These are phyloP conservation scores for Platichthys stellatus DNA, from an alignment of 2,113 vertebrate genomes.

Conservation along the genomic window DNA sequence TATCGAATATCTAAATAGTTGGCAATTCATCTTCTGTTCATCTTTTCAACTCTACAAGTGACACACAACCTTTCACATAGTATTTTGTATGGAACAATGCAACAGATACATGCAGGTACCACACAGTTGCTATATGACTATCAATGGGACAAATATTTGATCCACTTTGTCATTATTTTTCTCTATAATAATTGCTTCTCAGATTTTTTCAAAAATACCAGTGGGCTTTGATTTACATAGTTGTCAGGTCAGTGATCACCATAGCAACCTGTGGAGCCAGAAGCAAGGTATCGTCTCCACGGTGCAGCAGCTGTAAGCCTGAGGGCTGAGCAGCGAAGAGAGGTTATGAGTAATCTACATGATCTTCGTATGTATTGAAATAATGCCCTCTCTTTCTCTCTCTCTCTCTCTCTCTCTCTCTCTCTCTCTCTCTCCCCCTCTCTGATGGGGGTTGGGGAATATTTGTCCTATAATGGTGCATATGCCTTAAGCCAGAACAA, in stretches of 20 bases:
- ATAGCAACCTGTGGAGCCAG: constrained; percentile 67
- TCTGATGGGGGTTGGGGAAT: background rate
- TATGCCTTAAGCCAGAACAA: no score
- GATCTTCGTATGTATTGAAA: constrained; percentile 4
- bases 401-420: background rate
- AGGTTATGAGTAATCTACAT: constrained; percentile 40
- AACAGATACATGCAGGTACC: no score
- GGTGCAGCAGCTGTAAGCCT: constrained; percentile 50
- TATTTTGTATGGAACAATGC: no score
- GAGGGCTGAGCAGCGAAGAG: constrained; percentile 40
- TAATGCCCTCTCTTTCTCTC: background rate
- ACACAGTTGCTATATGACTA: no score
- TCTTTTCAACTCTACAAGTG: no score
- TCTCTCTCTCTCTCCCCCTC: background rate
- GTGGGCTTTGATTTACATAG: constrained; percentile 53
- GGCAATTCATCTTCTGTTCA: no score
- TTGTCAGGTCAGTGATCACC: constrained; percentile 57
- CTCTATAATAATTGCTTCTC: constrained; percentile 2
- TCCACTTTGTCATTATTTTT: background rate
- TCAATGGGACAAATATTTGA: no score
- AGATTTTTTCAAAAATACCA: constrained; percentile 28
- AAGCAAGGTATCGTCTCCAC: constrained; percentile 17
- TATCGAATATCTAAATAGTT: no score
- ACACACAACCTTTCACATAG: no score
- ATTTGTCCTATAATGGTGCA: background rate